Conservation (phyloP, 2,888 invertebrate species). For the Sphecodes monilicornis region DNA sequence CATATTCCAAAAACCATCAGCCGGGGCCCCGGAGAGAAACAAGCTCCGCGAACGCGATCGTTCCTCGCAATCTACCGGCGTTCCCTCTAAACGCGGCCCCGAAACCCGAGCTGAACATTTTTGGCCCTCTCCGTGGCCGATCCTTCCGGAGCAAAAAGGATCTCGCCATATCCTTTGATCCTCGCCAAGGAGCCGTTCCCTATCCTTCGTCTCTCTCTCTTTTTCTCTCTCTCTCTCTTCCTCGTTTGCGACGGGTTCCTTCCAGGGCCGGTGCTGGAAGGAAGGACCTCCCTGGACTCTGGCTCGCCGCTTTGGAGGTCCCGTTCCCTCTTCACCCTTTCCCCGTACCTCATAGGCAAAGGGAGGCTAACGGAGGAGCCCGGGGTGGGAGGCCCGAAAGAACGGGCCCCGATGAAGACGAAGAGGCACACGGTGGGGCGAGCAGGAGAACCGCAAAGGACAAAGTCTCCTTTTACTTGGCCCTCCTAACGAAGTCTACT, state of each 20-base stretch:
- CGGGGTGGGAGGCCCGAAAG: conserved; percentile 43
- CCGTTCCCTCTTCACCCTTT: conserved; percentile 57
- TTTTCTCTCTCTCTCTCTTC: conserved; percentile 51
- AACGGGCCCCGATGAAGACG: conserved; percentile 28
- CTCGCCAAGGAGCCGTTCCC: conserved; percentile 72
- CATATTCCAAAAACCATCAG: conserved; percentile 60
- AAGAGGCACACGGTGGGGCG: conserved; percentile 37
- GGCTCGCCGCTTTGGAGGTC: conserved; percentile 77
- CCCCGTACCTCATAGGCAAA: conserved; percentile 51
- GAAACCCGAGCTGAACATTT: conserved; percentile 71
- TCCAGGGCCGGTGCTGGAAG: conserved; percentile 57
- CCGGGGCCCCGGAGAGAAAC: conserved; percentile 30
- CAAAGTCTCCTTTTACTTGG: conserved; percentile 66
- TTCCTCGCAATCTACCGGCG: conserved; percentile 51
- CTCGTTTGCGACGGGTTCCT: conserved; percentile 43
- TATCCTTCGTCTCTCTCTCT: conserved; percentile 54
- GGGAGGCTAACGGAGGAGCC: conserved; percentile 53
- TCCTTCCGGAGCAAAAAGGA: conserved; percentile 72
- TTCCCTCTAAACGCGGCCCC: conserved; percentile 57
- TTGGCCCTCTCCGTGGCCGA: conserved; percentile 64
- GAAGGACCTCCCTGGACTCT: conserved; percentile 81
- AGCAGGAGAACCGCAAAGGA: conserved; percentile 53
- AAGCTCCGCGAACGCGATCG: conserved; percentile 54
- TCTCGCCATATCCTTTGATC: conserved; percentile 75
- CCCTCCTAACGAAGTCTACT: conserved; percentile 48